Evolutionary conservation across 2,888 invertebrate species (phyloP).

Genomic region (Xylota segnis): DNA sequence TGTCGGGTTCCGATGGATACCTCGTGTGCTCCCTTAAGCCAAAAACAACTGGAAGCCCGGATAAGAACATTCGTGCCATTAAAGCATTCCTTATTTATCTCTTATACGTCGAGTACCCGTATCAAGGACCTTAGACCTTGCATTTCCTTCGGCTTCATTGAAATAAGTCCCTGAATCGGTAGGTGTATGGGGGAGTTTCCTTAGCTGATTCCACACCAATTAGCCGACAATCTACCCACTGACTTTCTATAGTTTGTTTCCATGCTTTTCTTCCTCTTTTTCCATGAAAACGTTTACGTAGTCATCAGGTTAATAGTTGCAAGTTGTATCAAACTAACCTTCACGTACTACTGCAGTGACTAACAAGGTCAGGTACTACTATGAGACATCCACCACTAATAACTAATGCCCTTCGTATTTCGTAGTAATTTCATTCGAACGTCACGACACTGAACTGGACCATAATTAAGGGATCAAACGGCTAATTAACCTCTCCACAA

Average conservation of each 20-base stretch:
- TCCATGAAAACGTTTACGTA: neutral
- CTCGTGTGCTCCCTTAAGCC: no score
- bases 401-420: neutral
- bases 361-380: neutral
- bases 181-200: neutral
- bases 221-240: neutral
- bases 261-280: neutral
- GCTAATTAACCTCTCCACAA: constrained; percentile 14
- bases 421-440: neutral
- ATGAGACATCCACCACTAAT: neutral
- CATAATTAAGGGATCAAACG: constrained; percentile 24
- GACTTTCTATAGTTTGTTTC: neutral
- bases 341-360: no score
- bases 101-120: no score
- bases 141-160: no score
- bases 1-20: no score
- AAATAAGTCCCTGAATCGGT: no score
- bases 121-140: no score
- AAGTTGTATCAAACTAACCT: neutral
- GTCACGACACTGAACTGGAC: constrained; percentile 1
- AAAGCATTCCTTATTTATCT: no score
- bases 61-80: no score
- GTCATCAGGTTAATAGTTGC: neutral
- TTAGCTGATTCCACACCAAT: neutral
- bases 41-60: no score